Evolutionary conservation across 2,797 vertebrate species (phyloP).

Genomic region (Catamblyrhynchus diadema): DNA sequence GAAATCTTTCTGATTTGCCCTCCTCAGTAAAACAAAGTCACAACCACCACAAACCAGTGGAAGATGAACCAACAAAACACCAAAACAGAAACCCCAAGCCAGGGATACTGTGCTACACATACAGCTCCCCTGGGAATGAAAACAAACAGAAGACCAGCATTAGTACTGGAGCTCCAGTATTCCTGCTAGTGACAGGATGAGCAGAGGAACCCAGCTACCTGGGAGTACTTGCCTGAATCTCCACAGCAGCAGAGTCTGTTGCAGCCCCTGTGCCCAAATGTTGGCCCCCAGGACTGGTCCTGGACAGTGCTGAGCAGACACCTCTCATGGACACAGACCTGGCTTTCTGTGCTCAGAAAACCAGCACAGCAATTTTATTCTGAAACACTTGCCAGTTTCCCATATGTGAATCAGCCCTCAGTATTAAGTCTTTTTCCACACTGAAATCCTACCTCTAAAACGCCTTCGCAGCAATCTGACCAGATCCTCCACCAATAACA

Average conservation of each 20-base stretch:
- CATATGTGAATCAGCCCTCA: background rate
- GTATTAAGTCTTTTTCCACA: background rate
- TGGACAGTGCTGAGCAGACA: background rate
- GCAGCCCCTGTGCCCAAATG: fast-evolving
- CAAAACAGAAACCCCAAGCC: background rate
- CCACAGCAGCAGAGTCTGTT: fast-evolving
- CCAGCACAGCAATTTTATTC: background rate
- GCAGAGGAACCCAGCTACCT: background rate
- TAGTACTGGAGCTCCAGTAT: background rate
- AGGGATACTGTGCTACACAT: fast-evolving
- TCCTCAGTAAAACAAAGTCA: background rate
- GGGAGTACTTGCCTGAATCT: background rate
- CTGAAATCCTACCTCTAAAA: background rate
- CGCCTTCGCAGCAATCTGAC: background rate
- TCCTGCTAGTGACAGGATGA: background rate
- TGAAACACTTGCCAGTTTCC: background rate
- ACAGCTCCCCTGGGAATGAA: background rate
- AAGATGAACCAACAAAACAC: background rate
- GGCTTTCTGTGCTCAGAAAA: background rate
- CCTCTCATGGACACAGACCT: background rate
- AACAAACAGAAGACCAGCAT: background rate
- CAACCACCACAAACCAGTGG: background rate
- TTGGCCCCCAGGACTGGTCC: background rate
- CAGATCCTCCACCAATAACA: background rate
- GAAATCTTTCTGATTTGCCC: background rate